Evolutionary conservation across 1,140 invertebrate genomes (phyloP), one percentile per base, ranked within the genome.

Genomic region (Drosophila arawakana): DNA sequence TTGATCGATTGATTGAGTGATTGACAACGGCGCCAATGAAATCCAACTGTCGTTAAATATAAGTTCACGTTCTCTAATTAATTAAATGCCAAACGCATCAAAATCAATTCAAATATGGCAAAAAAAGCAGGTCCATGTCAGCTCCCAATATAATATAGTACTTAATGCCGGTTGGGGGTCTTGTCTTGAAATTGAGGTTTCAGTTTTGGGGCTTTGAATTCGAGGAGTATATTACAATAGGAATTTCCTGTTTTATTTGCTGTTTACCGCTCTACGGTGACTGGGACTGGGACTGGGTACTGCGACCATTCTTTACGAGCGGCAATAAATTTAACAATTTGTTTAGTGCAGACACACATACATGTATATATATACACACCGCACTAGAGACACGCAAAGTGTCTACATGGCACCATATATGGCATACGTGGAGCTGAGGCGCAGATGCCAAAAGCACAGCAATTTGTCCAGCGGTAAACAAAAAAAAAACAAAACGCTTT

Each of bases 311-410:
- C 81, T 89, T 84, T 90, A 81, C 84, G 81, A 89, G 66, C 63
- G 63, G 80, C 85, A 89, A 89, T 89, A 89, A 89, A 89, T 89
- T 89, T 84, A 89, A 89, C 85, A 89, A 89, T 89, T 89, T 89
- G 84, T 89, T 89, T 89, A 89, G 84, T 73, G 66, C 78, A 76
- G 52, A 84, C 80, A 78, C 68, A 72, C 55, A 81, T 34, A 68
- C 41, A 58, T 2, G 47, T 67, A 11, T 39, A 80, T 30, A 37
- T 34, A 8, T 18, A 55, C 7, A 59, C 11, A 65, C 52, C 21
- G 62, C 10, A n/a, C 34, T 41, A 60, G 58, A 68, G 66, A 75
- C 81, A 81, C 73, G 81, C 81, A 84, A 84, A 83, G 81, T 86
- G 82, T 83, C 83, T 88, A 88, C 72, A 66, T 66, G 62, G 72